These are phyloP conservation scores for Syrista parreyssii DNA, from an alignment of 2,888 invertebrate genomes.

Conservation along the genomic window DNA sequence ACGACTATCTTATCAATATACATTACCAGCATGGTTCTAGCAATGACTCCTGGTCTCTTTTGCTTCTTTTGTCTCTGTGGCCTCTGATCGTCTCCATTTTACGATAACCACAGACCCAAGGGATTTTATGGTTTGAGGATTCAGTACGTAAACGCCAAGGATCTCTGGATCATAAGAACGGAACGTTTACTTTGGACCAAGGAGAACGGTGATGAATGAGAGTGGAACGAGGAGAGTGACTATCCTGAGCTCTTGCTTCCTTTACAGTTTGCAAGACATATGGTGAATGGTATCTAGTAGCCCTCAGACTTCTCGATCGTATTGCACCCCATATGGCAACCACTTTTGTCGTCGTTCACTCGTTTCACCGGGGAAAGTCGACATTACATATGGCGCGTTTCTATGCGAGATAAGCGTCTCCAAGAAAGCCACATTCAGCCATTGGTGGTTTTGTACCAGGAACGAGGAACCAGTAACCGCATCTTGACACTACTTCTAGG, in stretches of 20 bases:
- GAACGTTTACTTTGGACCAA: not conserved
- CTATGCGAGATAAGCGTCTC: not conserved
- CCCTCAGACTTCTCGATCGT: constrained; percentile 42
- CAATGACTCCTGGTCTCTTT: constrained; percentile 7
- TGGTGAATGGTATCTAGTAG: constrained; percentile 34
- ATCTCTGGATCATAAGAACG: not conserved
- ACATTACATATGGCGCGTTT: constrained; percentile 46
- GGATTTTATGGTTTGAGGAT: not conserved
- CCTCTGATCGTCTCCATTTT: not conserved
- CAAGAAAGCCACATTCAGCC: not conserved
- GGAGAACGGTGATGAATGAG: not conserved
- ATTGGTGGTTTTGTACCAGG: not conserved
- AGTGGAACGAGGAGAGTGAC: not conserved
- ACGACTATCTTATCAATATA: constrained; percentile 57
- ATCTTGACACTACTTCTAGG: not conserved
- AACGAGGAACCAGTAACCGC: not conserved
- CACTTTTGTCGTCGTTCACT: constrained; percentile 1
- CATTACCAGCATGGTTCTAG: constrained; percentile 54
- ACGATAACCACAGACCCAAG: not conserved
- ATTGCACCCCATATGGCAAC: constrained; percentile 57
- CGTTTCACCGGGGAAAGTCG: constrained; percentile 16
- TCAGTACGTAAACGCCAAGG: not conserved
- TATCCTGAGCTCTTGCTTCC: constrained; percentile 19
- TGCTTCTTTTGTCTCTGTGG: not conserved
- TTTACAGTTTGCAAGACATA: constrained; percentile 36